Percentiles rank a stretch among this genome's conserved stretches.
phyloP scores from a whole-genome alignment of 2,888 invertebrate genomes.

The Ferdinandea cuprea region DNA sequence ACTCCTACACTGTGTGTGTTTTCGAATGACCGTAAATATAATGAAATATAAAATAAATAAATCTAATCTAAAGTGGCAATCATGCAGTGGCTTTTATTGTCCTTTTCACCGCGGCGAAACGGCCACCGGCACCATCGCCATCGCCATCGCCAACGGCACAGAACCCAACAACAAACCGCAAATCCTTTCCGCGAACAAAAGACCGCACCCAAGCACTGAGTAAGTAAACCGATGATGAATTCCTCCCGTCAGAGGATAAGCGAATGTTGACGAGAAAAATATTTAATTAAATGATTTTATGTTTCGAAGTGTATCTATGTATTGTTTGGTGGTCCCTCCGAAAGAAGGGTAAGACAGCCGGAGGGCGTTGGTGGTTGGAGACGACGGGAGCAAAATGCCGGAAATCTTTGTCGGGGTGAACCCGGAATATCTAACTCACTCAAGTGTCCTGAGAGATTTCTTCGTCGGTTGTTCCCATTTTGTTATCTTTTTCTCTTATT shows the following conservation, averaged over 20 bases:
- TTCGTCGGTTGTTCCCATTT: constrained; percentile 9
- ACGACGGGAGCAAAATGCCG: neutral
- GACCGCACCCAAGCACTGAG: neutral
- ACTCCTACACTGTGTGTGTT: constrained; percentile 1
- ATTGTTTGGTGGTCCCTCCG: constrained; percentile 6
- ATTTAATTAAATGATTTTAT: constrained; percentile 64
- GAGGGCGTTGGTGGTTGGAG: too few species aligned
- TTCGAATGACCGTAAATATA: constrained; percentile 39
- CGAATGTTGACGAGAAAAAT: constrained; percentile 58
- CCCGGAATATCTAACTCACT: constrained; percentile 24
- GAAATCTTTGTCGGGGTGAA: neutral
- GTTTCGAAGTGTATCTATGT: constrained; percentile 41
- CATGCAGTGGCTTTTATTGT: constrained; percentile 65
- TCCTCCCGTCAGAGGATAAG: neutral
- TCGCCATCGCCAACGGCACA: neutral
- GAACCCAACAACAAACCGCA: constrained; percentile 2
- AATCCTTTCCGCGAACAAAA: constrained; percentile 5
- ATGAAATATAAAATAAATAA: constrained; percentile 41
- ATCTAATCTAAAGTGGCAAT: constrained; percentile 70
- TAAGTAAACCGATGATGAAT: constrained; percentile 32
- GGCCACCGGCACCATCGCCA: neutral
- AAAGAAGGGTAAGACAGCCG: neutral
- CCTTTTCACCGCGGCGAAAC: constrained; percentile 36
- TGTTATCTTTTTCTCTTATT: constrained; percentile 27
- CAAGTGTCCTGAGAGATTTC: constrained; percentile 17